Base-by-base conservation (phyloP, 2,113 vertebrate genomes). In the Lichenostomus cassidix region DNA sequence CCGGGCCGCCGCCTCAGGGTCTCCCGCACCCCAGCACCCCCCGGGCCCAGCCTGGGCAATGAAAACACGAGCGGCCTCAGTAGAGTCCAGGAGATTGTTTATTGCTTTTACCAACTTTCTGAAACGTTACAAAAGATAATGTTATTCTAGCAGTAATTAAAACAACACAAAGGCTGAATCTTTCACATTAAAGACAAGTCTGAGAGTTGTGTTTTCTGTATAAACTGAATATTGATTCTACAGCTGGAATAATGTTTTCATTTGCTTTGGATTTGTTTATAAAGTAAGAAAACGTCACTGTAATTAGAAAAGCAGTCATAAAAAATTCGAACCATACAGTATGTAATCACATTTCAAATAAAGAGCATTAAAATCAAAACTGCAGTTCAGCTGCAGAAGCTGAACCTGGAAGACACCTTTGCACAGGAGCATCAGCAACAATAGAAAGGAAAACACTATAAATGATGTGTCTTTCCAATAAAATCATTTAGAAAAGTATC, bases 41-140 rank as follows among this genome's bases (percentile, higher is more conserved):
- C 35, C 3, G 8, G 12, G 1, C 28, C 52, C 25, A 15, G 8
- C 37, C 62, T 2, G 7, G 9, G 8, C 19, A 44, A 20, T 6
- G 15, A 47, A 22, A 33, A 29, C 39, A 23, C 13, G 20, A 33
- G 7, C 0, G 31, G 55, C 68, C 33, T 2, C 7, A 42, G 39
- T 6, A 28, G 18, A 94, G 93, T 96, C 96, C 95, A 90, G 95
- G 86, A 96, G 97, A 81, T 74, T 96, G 98, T 99, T 99, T 99
- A 99, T 99, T 99, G 98, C 98, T 99, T 98, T 98, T 96, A 96
- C 98, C 96, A 96, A 97, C 95, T 96, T 95, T 93, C 97, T 68
- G 93, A 98, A 97, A 97, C 96, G 74, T 97, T 98, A 98, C 97
- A 97, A 98, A 98, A 98, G 98, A 98, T 97, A 98, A 59, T 96